Conservation (phyloP, 2,113 vertebrate species). For the Peromyscus californicus region DNA sequence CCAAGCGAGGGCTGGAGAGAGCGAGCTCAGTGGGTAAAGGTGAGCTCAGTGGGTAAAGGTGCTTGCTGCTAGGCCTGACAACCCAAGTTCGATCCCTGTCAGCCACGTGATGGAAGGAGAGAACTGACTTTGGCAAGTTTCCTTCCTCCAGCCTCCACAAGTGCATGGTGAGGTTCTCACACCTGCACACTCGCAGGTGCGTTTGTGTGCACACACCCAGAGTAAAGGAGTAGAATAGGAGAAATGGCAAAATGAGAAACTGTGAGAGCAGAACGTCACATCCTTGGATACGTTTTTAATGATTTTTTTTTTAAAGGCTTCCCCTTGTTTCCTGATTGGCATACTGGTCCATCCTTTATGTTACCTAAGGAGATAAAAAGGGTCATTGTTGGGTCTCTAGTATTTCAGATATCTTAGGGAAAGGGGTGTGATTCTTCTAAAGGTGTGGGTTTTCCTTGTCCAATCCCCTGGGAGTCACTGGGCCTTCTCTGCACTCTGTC, state of each 20-base stretch:
- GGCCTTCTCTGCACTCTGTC: constrained; percentile 74
- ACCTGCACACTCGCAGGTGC: background rate
- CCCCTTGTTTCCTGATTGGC: background rate
- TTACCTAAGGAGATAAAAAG: constrained; percentile 16
- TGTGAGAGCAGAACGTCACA: background rate
- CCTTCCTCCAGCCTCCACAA: background rate
- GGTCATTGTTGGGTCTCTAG: background rate
- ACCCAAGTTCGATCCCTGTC: too few species aligned
- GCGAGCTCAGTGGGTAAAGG: background rate
- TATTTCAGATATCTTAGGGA: constrained; percentile 70
- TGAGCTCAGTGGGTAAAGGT: background rate
- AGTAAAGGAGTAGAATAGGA: too few species aligned
- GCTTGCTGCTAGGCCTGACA: too few species aligned
- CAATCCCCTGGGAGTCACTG: background rate
- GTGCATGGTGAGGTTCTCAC: background rate
- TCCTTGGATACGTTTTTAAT: background rate
- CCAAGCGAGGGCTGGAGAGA: background rate
- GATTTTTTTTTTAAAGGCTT: background rate
- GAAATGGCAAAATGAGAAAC: background rate
- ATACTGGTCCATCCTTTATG: background rate
- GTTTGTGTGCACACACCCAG: background rate
- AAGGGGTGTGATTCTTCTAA: constrained; percentile 48
- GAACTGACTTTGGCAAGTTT: background rate
- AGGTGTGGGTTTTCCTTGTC: constrained; percentile 30
- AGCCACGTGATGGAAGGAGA: too few species aligned